A percentile compares a stretch with the other conserved stretches of the same genome.
Conservation (phyloP, 2,113 vertebrate genomes). For the Aspidoscelis tigris region DNA sequence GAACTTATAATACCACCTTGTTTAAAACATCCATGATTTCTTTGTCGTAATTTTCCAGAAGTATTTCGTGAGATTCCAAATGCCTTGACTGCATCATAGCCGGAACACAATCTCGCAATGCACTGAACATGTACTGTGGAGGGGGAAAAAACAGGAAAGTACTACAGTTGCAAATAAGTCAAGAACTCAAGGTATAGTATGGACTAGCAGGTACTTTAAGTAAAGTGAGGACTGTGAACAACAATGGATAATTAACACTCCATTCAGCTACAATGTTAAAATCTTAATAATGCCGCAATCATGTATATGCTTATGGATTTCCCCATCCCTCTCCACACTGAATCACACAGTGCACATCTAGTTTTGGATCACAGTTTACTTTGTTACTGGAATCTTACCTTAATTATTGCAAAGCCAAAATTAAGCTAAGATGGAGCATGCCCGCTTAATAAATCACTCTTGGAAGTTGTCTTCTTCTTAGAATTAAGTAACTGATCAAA, state of each 20-base stretch:
- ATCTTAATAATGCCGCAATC: neutral
- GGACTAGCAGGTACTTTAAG: neutral
- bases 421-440: neutral
- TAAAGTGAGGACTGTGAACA: neutral
- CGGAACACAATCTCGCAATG: conserved; percentile 91
- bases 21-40: conserved; percentile 96
- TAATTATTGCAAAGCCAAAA: neutral
- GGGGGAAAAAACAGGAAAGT: conserved; percentile 30
- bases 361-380: neutral
- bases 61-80: conserved; percentile 87
- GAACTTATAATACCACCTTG: conserved; percentile 79
- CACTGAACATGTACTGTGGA: conserved; percentile 96
- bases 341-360: neutral
- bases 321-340: neutral
- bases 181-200: neutral
- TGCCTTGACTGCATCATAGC: conserved; percentile 92
- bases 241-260: neutral
- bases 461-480: neutral
- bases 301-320: no score
- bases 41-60: conserved; percentile 92
- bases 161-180: neutral
- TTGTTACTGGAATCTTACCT: neutral
- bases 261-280: no score
- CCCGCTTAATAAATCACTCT: neutral
- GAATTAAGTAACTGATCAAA: neutral